Evolutionary conservation across 2,113 vertebrate species (phyloP).

Genomic region (Delphinapterus leucas): DNA sequence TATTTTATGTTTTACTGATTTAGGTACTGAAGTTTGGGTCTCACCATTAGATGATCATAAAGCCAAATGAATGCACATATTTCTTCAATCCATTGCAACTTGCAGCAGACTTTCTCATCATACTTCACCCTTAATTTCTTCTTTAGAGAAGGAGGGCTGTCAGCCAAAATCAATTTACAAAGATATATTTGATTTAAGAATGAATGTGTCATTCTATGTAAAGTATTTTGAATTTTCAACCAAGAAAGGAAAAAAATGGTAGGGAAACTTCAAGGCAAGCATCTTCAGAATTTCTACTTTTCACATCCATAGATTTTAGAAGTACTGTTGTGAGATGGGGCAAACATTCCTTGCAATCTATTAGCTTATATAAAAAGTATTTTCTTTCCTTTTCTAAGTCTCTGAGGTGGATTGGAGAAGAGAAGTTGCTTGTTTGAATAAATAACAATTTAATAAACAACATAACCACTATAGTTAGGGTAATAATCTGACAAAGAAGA

Average conservation of each 20-base stretch:
- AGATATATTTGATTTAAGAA: not conserved
- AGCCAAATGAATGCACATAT: not conserved
- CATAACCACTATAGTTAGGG: not conserved
- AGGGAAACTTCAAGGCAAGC: not conserved
- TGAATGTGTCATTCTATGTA: not conserved
- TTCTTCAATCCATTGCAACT: not conserved
- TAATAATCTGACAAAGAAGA: not conserved
- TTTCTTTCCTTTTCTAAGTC: not conserved
- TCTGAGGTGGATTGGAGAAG: not conserved
- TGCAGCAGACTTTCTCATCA: not conserved
- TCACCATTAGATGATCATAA: not conserved
- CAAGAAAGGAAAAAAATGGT: not conserved
- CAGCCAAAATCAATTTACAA: not conserved
- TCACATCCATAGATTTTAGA: not conserved
- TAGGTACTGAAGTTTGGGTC: not conserved
- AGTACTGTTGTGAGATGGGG: not conserved
- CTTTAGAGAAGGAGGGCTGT: not conserved
- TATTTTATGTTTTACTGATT: not conserved
- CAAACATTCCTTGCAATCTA: not conserved
- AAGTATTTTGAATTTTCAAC: not conserved
- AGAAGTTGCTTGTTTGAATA: not conserved
- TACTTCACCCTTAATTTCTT: not conserved
- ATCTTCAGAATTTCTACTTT: not conserved
- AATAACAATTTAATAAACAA: not conserved
- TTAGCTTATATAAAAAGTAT: not conserved